Conservation (phyloP, 2,113 vertebrate species). For the Coturnix japonica region DNA sequence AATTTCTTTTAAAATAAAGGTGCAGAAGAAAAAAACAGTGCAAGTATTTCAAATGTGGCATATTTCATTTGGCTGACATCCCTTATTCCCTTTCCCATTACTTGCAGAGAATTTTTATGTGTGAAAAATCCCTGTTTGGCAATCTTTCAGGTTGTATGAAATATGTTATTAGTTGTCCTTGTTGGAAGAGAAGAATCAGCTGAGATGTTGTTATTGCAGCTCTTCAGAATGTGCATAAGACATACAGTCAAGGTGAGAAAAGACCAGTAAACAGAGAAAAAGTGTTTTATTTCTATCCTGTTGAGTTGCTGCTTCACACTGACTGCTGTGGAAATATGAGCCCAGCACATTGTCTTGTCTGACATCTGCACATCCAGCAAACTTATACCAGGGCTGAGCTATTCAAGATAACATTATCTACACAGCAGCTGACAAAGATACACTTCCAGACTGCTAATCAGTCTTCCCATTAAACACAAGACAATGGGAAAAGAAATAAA, state of each 20-base stretch:
- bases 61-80: slow-evolving; percentile 1
- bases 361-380: not conserved
- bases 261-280: not conserved
- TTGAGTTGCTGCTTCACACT: not conserved
- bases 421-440: not conserved
- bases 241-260: not conserved
- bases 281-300: not conserved
- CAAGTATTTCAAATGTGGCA: not conserved
- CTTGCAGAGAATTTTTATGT: not conserved
- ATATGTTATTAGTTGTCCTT: not conserved
- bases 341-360: not conserved
- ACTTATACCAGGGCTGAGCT: not conserved
- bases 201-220: not conserved
- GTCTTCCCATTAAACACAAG: not conserved
- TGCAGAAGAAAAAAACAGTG: not conserved
- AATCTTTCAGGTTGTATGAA: not conserved
- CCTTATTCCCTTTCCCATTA: not conserved
- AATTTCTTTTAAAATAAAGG: not conserved
- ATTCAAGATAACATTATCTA: not conserved
- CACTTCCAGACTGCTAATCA: not conserved
- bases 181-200: not conserved
- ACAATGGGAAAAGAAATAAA: not conserved
- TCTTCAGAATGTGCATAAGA: not conserved
- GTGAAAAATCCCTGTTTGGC: not conserved
- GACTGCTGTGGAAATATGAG: not conserved